phyloP scores from a whole-genome alignment of 2,888 invertebrate genomes.

The Erpobdella octoculata region DNA sequence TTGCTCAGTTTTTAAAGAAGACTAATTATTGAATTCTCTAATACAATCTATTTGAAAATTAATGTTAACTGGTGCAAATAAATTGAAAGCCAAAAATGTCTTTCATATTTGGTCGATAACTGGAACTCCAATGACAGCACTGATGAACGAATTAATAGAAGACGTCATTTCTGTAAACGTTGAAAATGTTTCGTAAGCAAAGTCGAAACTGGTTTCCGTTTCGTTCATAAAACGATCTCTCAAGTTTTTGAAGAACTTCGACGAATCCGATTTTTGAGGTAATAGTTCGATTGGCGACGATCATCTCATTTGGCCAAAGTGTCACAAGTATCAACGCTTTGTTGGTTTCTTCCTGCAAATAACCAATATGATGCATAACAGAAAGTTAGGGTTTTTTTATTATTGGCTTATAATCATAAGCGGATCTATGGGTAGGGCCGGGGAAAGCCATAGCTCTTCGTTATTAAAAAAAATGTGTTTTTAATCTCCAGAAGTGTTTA shows the following conservation, averaged over 20 bases:
- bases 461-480: too few species aligned
- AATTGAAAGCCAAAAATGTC: background rate
- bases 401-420: too few species aligned
- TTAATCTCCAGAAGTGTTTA: too few species aligned
- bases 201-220: background rate
- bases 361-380: too few species aligned
- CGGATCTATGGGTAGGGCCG: too few species aligned
- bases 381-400: background rate
- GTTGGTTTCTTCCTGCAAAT: background rate
- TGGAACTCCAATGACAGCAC: background rate
- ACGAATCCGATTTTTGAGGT: background rate
- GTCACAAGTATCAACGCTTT: background rate
- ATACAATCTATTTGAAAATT: too few species aligned
- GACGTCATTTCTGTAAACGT: slow-evolving; percentile 8
- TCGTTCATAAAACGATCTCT: background rate
- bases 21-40: too few species aligned
- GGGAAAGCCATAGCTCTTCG: too few species aligned
- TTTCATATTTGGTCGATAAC: slow-evolving; percentile 4
- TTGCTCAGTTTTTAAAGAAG: too few species aligned
- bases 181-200: background rate
- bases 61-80: slow-evolving; percentile 17
- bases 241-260: background rate
- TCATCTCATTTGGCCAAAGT: background rate
- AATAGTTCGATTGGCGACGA: background rate
- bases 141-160: background rate